phyloP scores from a whole-genome alignment of 2,797 vertebrate species.

The Myotis findleyi region DNA sequence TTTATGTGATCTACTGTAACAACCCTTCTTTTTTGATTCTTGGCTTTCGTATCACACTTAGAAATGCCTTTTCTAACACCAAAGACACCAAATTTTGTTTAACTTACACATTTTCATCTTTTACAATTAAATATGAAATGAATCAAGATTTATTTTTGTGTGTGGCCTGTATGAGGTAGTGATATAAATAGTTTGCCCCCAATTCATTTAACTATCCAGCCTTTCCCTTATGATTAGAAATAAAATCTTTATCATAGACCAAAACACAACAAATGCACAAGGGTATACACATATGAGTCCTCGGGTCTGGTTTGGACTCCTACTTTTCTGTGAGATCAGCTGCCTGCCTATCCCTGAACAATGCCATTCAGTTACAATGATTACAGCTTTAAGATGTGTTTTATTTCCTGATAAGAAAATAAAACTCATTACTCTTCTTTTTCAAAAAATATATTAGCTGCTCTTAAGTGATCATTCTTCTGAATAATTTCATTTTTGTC shows the following conservation, averaged over 20 bases:
- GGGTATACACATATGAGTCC: background rate
- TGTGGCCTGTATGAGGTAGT: background rate
- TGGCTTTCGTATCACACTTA: slow-evolving; percentile 19
- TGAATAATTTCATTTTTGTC: slow-evolving; percentile 33
- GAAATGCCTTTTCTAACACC: background rate
- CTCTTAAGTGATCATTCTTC: background rate
- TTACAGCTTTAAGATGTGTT: slow-evolving; percentile 10
- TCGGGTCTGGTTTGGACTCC: background rate
- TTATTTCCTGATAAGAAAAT: too few relatives aligned
- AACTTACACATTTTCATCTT: background rate
- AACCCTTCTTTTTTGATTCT: background rate
- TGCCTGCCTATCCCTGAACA: background rate
- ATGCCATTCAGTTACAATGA: background rate
- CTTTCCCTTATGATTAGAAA: background rate
- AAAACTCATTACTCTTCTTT: background rate
- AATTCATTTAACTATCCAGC: background rate
- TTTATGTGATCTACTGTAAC: background rate
- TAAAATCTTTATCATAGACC: slow-evolving; percentile 5
- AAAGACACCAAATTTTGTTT: background rate
- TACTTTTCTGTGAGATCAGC: background rate
- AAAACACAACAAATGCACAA: slow-evolving; percentile 2
- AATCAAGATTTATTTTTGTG: background rate
- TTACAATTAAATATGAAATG: slow-evolving; percentile 40
- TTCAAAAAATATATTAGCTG: background rate
- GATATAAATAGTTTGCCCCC: background rate